Percentiles rank a stretch among this genome's conserved stretches.
Conservation (phyloP, 2,888 invertebrate genomes). For the Polydesmus complanatus region DNA sequence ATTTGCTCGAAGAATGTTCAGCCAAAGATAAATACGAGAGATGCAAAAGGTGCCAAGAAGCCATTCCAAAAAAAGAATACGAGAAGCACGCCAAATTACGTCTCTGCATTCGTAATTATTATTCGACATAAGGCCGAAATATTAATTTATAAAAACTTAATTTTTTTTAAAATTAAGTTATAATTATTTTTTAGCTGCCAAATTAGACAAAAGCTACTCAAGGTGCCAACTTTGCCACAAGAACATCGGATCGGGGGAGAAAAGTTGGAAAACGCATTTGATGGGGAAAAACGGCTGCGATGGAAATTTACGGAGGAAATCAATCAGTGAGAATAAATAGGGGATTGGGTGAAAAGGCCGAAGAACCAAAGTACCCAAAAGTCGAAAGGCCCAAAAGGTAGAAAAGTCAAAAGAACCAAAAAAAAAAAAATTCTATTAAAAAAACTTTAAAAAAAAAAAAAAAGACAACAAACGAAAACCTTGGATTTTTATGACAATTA, state of each 20-base stretch:
- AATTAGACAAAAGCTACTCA: slow-evolving; percentile 48
- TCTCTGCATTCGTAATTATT: slow-evolving; percentile 46
- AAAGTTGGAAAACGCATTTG: slow-evolving; percentile 69
- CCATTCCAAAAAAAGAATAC: slow-evolving; percentile 48
- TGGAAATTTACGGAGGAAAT: slow-evolving; percentile 13
- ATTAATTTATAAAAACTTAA: too few relatives aligned
- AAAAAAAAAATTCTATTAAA: too few relatives aligned
- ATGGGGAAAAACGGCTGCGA: slow-evolving; percentile 33
- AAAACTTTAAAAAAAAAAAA: too few relatives aligned
- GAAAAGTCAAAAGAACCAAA: too few relatives aligned
- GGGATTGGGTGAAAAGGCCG: not conserved
- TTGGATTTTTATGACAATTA: too few relatives aligned
- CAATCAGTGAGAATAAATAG: not conserved
- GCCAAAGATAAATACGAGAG: slow-evolving; percentile 51
- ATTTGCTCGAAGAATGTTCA: slow-evolving; percentile 69
- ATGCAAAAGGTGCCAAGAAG: slow-evolving; percentile 59
- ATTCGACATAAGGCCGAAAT: too few relatives aligned
- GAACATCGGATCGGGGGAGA: slow-evolving; percentile 53
- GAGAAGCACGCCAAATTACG: slow-evolving; percentile 47
- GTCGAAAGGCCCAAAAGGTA: too few relatives aligned
- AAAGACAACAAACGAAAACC: too few relatives aligned
- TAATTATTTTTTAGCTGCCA: slow-evolving; percentile 32
- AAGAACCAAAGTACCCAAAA: too few relatives aligned
- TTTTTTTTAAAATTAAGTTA: too few relatives aligned
- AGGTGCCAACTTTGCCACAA: slow-evolving; percentile 75